These are phyloP conservation scores for Stramonita haemastoma DNA, from an alignment of 2,888 invertebrate genomes.

Conservation along the genomic window DNA sequence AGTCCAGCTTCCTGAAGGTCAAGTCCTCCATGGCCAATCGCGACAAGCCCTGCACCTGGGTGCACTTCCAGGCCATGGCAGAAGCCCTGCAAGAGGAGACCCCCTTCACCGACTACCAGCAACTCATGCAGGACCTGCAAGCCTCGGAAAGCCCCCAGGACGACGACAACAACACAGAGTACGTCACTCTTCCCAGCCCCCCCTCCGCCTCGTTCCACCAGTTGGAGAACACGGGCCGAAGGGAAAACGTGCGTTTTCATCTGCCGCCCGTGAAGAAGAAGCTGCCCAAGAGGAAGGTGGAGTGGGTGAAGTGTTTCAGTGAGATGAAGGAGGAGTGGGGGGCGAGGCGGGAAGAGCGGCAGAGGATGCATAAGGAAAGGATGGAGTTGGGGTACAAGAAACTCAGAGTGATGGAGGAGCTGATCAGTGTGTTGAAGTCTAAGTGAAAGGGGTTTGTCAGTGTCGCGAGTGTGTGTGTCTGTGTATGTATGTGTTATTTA, in stretches of 20 bases:
- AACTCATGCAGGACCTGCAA: too few species aligned
- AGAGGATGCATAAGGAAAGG: not conserved
- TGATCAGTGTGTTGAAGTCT: not conserved
- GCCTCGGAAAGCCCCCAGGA: not conserved
- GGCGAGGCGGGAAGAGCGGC: not conserved
- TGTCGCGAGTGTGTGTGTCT: too few species aligned
- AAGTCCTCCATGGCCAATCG: not conserved
- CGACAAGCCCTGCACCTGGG: slow-evolving; percentile 2
- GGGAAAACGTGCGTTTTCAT: not conserved
- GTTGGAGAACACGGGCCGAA: not conserved
- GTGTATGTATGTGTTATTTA: too few species aligned
- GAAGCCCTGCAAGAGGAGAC: not conserved
- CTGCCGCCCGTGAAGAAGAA: too few species aligned
- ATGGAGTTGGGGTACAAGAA: slow-evolving; percentile 2
- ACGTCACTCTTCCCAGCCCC: not conserved
- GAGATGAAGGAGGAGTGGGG: slow-evolving; percentile 2
- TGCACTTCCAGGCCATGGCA: slow-evolving; percentile 18
- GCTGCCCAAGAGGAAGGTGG: not conserved
- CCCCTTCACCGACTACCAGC: not conserved
- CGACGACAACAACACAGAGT: not conserved
- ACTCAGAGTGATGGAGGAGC: not conserved
- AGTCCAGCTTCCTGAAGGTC: not conserved
- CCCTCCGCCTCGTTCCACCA: not conserved
- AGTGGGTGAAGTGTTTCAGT: not conserved
- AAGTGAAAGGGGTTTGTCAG: not conserved